These are phyloP conservation scores for Zenarchopterus dispar DNA, from an alignment of 2,797 vertebrate genomes.

Conservation along the genomic window DNA sequence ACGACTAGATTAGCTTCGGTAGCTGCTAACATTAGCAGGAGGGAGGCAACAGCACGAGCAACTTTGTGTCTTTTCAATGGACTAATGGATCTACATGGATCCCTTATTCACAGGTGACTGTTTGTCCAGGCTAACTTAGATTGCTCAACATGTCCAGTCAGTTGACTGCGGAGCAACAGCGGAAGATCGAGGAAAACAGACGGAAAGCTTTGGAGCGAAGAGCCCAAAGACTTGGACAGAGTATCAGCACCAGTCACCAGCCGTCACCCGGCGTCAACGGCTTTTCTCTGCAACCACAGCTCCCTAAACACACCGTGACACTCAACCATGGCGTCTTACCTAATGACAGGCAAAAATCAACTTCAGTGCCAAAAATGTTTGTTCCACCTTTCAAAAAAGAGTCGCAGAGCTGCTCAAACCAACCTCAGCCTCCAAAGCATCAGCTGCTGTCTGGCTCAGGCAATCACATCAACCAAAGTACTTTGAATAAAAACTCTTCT, in stretches of 20 bases:
- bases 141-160: conserved; percentile 82
- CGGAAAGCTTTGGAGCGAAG: conserved; percentile 89
- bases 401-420: neutral
- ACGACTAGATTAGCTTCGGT: conserved; percentile 21
- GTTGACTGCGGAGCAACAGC: conserved; percentile 90
- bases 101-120: neutral
- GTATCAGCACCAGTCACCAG: conserved; percentile 32
- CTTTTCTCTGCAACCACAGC: conserved; percentile 11
- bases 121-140: neutral
- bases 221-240: conserved; percentile 87
- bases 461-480: conserved; percentile 19
- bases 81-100: neutral
- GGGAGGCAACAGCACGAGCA: neutral
- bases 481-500: conserved; percentile 1
- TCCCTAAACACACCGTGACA: neutral
- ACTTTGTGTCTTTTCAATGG: neutral
- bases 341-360: conserved; percentile 17
- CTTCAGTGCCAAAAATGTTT: conserved; percentile 20
- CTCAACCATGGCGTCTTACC: neutral
- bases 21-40: conserved; percentile 17
- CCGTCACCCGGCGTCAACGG: conserved; percentile 3
- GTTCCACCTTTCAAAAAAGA: conserved; percentile 31
- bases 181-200: conserved; percentile 92
- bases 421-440: conserved; percentile 8
- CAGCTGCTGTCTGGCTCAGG: conserved; percentile 7